Conservation (phyloP, 2,113 vertebrate genomes). For the Coryphaenoides rupestris region DNA sequence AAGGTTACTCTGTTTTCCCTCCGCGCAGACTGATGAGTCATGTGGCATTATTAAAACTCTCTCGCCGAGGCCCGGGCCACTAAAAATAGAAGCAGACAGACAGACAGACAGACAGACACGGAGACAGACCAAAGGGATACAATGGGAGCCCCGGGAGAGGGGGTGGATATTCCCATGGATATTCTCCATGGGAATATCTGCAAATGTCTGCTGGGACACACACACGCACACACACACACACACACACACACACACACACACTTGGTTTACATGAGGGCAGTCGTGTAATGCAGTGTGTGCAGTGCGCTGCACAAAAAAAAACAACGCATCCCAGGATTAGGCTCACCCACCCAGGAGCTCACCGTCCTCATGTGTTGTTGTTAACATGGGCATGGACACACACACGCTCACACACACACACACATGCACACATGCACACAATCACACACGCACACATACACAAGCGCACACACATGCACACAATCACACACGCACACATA, state of each 20-base stretch:
- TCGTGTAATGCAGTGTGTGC: too few relatives aligned
- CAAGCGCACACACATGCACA: neutral
- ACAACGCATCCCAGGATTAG: too few relatives aligned
- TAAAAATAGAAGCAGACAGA: neutral
- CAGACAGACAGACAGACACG: too few relatives aligned
- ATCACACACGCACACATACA: neutral
- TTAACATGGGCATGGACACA: neutral
- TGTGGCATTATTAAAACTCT: constrained; percentile 3
- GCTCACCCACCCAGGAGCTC: too few relatives aligned
- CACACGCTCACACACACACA: neutral
- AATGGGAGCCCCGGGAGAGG: too few relatives aligned
- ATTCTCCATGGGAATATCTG: too few relatives aligned
- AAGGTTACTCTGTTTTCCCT: neutral
- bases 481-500: neutral
- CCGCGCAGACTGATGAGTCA: neutral
- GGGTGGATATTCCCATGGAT: too few relatives aligned
- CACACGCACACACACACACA: neutral
- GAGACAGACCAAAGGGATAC: neutral
- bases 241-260: too few relatives aligned
- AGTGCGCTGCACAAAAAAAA: too few relatives aligned
- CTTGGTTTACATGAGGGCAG: too few relatives aligned
- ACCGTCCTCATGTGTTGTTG: too few relatives aligned
- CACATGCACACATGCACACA: neutral
- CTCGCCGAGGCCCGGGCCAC: neutral
- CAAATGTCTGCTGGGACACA: neutral